phyloP scores from a whole-genome alignment of 2,888 invertebrate genomes.

The Zele albiditarsus region DNA sequence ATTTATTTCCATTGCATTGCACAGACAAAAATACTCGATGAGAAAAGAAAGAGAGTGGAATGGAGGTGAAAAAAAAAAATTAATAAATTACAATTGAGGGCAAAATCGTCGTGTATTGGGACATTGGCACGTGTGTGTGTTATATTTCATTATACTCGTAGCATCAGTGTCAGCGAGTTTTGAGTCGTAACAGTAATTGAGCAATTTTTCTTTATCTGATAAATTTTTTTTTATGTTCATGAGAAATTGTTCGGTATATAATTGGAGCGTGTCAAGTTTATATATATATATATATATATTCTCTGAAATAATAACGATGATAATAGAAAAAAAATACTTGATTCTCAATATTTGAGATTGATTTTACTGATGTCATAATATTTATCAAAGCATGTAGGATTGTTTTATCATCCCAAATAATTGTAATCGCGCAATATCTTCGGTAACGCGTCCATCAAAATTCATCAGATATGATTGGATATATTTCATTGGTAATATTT shows the following conservation, averaged over 20 bases:
- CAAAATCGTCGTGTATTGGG: background rate
- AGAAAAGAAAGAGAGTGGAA: background rate
- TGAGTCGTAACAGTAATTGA: background rate
- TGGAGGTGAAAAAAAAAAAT: background rate
- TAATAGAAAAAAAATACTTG: background rate
- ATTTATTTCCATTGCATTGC: background rate
- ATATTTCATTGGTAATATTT: background rate
- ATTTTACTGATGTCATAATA: background rate
- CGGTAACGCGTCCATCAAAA: background rate
- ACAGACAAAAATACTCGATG: background rate
- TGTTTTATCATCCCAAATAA: no score
- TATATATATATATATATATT: background rate
- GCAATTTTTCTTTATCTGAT: conserved; percentile 1
- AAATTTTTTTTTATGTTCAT: background rate
- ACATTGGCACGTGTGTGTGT: background rate
- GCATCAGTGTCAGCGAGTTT: conserved; percentile 4
- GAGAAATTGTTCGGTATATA: background rate
- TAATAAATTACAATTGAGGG: background rate
- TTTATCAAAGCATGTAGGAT: no score
- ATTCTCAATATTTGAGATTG: background rate
- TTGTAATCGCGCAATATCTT: background rate
- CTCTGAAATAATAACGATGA: background rate
- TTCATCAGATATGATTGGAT: background rate
- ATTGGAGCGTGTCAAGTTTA: background rate
- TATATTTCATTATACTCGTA: background rate